Evolutionary conservation across 2,797 vertebrate genomes (phyloP), one percentile per base, ranked within the genome.

Genomic region (Chloroceryle inda): DNA sequence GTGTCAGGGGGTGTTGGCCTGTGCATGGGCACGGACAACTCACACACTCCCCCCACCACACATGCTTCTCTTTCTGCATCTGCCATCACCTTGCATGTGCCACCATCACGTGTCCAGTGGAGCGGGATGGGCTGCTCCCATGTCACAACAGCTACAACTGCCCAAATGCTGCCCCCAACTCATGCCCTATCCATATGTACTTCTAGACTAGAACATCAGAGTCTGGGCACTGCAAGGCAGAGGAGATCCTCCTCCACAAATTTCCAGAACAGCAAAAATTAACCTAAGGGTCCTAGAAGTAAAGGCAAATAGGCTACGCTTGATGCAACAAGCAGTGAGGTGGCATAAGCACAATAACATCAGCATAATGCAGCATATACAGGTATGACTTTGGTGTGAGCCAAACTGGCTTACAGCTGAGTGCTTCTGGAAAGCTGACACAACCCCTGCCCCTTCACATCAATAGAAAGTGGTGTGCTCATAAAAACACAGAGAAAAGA

Each of bases 1-100:
- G 26, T 5, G 3, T 5, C 38, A 1, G 2, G 13, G 19, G 31
- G 8, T 18, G 8, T 42, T 13, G 61, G 58, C 11, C 11, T 31
- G 58, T 59, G 52, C 35, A n/a, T 6, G 3, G 33, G 55, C 20
- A 71, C 0, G 1, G 33, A n/a, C 53, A 76, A 67, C 61, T n/a
- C 1, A 0, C 23, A 35, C 6, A 8, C 55, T 42, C 35, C 21
- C 7, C 7, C 7, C 6, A 22, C 40, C 40, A 40, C 6, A 14
- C 45, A 47, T 13, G 45, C 22, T 47, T 47, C 45, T 47, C 45
- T 45, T 85, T 37, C 68, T 38, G 40, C 42, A 85, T 45, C 44
- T 85, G 33, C 19, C 26, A 9, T 18, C 55, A 68, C 26, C 38
- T 49, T 18, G 26, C 22, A 18, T 13, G 22, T 47, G 10, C 22